Percentiles rank a stretch among this genome's conserved stretches.
Evolutionary conservation across 1,140 invertebrate genomes (phyloP).

Genomic region (Leptoteleia sp.): DNA sequence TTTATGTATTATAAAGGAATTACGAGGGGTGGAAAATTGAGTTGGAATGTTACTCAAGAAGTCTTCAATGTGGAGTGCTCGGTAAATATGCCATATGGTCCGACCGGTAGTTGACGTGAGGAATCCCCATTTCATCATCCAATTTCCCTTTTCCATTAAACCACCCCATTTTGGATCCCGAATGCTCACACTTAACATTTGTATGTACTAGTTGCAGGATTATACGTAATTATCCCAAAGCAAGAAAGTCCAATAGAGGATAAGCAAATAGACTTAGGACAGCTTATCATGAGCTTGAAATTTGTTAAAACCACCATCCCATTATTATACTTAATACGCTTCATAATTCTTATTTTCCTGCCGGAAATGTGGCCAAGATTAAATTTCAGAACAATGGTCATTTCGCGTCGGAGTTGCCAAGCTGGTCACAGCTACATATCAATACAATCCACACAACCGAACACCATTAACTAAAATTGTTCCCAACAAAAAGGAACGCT

Average conservation of each 20-base stretch:
- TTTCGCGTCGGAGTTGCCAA: no score
- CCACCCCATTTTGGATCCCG: constrained; percentile 5
- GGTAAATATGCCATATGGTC: constrained; percentile 20
- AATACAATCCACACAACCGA: no score
- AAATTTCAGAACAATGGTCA: no score
- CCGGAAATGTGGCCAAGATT: no score
- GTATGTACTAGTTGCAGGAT: constrained; percentile 2
- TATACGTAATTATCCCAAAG: constrained; percentile 1
- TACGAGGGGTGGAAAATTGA: neutral
- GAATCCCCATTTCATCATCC: constrained; percentile 32
- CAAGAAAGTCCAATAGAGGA: neutral
- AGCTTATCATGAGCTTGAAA: no score
- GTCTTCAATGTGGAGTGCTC: constrained; percentile 13
- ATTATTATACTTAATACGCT: no score
- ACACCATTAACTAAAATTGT: no score
- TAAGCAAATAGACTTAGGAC: neutral
- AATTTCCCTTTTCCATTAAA: constrained; percentile 16
- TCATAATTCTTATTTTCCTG: no score
- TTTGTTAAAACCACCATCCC: neutral
- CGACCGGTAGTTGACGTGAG: constrained; percentile 18
- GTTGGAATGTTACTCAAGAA: neutral
- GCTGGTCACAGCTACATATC: no score
- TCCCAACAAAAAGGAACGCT: no score
- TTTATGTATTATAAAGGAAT: constrained; percentile 12
- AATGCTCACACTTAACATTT: constrained; percentile 34